A percentile compares a stretch with the other conserved stretches of the same genome.
phyloP scores from a whole-genome alignment of 2,888 invertebrate genomes.

The Xestia xanthographa region DNA sequence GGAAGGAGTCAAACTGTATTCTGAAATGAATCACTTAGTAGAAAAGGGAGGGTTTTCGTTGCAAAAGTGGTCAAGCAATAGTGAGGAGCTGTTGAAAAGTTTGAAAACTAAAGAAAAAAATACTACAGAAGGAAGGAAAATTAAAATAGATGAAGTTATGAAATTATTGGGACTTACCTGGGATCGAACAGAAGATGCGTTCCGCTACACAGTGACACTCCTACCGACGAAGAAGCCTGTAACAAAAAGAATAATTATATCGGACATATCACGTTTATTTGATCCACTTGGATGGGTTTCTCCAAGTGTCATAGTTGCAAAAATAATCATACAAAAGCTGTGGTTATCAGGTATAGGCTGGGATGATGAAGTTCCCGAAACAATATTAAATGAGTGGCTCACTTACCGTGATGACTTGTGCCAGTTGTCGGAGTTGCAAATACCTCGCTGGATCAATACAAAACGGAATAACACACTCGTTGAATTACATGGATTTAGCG shows the following conservation, averaged over 20 bases:
- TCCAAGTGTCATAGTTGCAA: constrained; percentile 8
- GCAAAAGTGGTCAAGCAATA: constrained; percentile 15
- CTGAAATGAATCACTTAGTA: background rate
- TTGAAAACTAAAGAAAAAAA: background rate
- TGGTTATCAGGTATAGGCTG: constrained; percentile 13
- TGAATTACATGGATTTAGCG: constrained; percentile 1
- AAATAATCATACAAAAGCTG: background rate
- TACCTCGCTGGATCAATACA: constrained; percentile 7
- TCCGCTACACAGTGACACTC: constrained; percentile 6
- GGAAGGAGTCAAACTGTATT: background rate
- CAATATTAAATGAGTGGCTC: constrained; percentile 6
- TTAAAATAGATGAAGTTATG: constrained; percentile 14
- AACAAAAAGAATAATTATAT: constrained; percentile 14
- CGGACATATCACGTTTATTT: background rate
- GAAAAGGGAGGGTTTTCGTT: constrained; percentile 1
- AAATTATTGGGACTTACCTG: constrained; percentile 13
- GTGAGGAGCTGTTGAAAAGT: background rate
- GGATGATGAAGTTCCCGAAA: constrained; percentile 3
- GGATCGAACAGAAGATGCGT: background rate
- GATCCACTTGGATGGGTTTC: constrained; percentile 18
- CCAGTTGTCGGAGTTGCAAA: background rate
- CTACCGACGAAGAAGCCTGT: background rate
- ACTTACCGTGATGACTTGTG: constrained; percentile 2
- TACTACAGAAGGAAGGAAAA: background rate
- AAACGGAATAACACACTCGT: background rate